These are phyloP conservation scores for Agrotis clavis DNA, from an alignment of 2,888 invertebrate genomes.

Conservation along the genomic window DNA sequence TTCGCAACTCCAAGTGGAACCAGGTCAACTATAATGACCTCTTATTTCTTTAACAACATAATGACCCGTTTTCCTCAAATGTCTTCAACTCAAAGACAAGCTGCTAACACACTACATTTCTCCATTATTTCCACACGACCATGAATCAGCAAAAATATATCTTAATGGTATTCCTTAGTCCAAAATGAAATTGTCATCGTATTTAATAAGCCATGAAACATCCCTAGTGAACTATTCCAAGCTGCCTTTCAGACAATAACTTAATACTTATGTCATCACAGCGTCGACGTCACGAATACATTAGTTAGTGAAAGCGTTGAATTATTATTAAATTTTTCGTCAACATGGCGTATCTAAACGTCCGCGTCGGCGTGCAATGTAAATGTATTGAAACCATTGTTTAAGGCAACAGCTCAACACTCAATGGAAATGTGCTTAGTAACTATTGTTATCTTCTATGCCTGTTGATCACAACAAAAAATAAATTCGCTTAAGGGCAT, in stretches of 20 bases:
- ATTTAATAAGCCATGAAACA: slow-evolving; percentile 57
- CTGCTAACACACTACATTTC: slow-evolving; percentile 45
- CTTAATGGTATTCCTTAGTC: slow-evolving; percentile 37
- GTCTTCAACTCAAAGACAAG: slow-evolving; percentile 43
- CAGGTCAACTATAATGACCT: slow-evolving; percentile 50
- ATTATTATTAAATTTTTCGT: slow-evolving; percentile 56
- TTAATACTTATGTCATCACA: slow-evolving; percentile 61
- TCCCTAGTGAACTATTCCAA: slow-evolving; percentile 38
- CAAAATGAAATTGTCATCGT: slow-evolving; percentile 62
- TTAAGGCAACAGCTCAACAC: slow-evolving; percentile 44
- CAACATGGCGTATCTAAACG: slow-evolving; percentile 65
- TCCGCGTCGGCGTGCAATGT: slow-evolving; percentile 39
- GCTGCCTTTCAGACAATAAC: slow-evolving; percentile 52
- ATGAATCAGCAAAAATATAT: slow-evolving; percentile 49
- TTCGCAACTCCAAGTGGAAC: slow-evolving; percentile 33
- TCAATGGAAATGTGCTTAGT: slow-evolving; percentile 48
- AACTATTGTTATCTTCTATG: slow-evolving; percentile 48
- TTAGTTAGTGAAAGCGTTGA: slow-evolving; percentile 61
- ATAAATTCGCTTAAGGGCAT: slow-evolving; percentile 60
- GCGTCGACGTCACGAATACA: slow-evolving; percentile 45
- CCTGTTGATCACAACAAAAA: slow-evolving; percentile 62
- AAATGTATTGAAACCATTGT: slow-evolving; percentile 59
- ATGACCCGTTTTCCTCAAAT: slow-evolving; percentile 49
- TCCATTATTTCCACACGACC: slow-evolving; percentile 29
- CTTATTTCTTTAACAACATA: slow-evolving; percentile 50